These are phyloP conservation scores for Siniperca knerii DNA, from an alignment of 2,113 vertebrate species.

Conservation along the genomic window DNA sequence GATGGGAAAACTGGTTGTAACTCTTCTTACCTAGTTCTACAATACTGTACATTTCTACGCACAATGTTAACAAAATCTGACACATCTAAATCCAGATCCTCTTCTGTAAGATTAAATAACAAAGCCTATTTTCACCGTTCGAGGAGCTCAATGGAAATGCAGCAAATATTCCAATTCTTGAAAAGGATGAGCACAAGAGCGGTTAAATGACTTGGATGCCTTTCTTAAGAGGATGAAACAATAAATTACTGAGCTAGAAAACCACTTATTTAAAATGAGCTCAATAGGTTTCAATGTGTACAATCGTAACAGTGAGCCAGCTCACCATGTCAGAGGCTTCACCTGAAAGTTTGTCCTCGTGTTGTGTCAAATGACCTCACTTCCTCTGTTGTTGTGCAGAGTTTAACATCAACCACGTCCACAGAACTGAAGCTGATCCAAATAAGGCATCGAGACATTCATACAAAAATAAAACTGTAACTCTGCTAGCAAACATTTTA, in stretches of 20 bases:
- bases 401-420: slow-evolving; percentile 5
- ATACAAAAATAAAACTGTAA: slow-evolving; percentile 66
- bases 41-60: slow-evolving; percentile 40
- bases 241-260: slow-evolving; percentile 68
- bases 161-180: slow-evolving; percentile 25
- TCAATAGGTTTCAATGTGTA: slow-evolving; percentile 33
- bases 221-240: slow-evolving; percentile 33
- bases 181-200: not conserved
- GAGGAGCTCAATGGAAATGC: slow-evolving; percentile 9
- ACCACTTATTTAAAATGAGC: slow-evolving; percentile 38
- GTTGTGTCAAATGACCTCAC: slow-evolving; percentile 4
- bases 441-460: slow-evolving; percentile 67
- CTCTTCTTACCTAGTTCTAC: slow-evolving; percentile 34
- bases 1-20: not conserved
- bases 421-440: slow-evolving; percentile 46
- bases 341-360: slow-evolving; percentile 8
- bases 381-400: slow-evolving; percentile 7
- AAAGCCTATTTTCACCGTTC: not conserved
- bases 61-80: slow-evolving; percentile 18
- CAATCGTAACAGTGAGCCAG: slow-evolving; percentile 71
- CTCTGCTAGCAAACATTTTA: slow-evolving; percentile 69
- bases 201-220: slow-evolving; percentile 4
- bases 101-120: not conserved
- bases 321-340: slow-evolving; percentile 55
- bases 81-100: slow-evolving; percentile 1